phyloP scores from a whole-genome alignment of 2,113 vertebrate genomes.

The Drymodes brunneopygia region DNA sequence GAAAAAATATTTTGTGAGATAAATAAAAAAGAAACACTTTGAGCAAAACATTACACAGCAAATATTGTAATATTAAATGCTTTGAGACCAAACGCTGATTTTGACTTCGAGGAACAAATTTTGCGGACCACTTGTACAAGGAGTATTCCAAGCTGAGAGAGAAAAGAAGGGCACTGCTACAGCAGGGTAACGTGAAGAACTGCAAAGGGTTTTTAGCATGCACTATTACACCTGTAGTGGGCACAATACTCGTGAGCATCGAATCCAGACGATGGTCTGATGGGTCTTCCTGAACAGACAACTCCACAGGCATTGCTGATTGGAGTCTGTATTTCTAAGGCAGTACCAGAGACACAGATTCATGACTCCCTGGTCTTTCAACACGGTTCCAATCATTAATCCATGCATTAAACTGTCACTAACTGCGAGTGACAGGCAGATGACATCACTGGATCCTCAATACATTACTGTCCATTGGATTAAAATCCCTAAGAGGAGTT shows the following conservation, averaged over 20 bases:
- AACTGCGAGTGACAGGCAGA: neutral
- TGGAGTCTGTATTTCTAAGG: neutral
- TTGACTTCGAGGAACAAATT: neutral
- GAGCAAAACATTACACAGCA: neutral
- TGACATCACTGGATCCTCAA: neutral
- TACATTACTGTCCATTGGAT: neutral
- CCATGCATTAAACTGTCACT: neutral
- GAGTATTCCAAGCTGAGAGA: neutral
- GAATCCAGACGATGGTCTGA: neutral
- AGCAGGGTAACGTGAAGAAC: neutral
- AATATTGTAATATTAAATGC: neutral
- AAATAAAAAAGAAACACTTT: neutral
- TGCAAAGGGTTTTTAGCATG: neutral
- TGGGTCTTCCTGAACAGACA: neutral
- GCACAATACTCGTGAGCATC: rapidly evolving
- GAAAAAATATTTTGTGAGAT: neutral
- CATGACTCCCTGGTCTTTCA: neutral
- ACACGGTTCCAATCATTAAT: neutral
- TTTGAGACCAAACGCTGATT: neutral
- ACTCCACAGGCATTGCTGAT: neutral
- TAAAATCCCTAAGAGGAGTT: neutral
- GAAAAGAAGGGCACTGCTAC: neutral
- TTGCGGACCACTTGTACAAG: neutral
- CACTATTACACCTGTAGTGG: neutral
- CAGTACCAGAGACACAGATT: neutral